phyloP scores from a whole-genome alignment of 2,888 invertebrate species.

The Chalcosyrphus nemorum region DNA sequence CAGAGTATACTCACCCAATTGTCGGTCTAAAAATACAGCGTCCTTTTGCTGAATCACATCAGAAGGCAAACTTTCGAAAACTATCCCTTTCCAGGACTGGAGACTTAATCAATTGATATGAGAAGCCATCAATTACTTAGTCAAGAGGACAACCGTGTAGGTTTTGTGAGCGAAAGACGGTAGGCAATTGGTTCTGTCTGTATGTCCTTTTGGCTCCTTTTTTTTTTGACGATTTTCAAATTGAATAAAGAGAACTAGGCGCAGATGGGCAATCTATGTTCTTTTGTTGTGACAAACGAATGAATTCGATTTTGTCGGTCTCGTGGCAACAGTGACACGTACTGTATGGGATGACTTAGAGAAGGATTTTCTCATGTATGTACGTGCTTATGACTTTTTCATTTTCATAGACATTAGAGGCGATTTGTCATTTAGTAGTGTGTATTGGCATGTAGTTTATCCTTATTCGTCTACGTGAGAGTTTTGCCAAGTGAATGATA shows the following conservation, averaged over 20 bases:
- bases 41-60: not conserved
- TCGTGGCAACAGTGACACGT: not conserved
- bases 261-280: not conserved
- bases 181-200: not conserved
- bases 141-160: too few species aligned
- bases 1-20: not conserved
- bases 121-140: conserved; percentile 22
- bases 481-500: not conserved
- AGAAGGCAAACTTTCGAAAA: not conserved
- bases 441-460: not conserved
- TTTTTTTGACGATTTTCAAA: not conserved
- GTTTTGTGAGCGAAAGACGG: too few species aligned
- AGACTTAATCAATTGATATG: conserved; percentile 12
- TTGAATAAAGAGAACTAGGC: conserved; percentile 11
- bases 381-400: conserved; percentile 14
- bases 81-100: not conserved
- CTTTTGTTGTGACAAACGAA: not conserved
- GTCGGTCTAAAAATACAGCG: not conserved
- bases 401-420: conserved; percentile 3
- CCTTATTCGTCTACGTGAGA: conserved; percentile 6
- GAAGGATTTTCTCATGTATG: conserved; percentile 2
- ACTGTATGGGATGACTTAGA: not conserved
- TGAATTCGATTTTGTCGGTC: conserved; percentile 3
- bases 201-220: not conserved
- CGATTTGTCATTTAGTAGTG: conserved; percentile 20